These are phyloP conservation scores for Thelaira solivaga DNA, from an alignment of 2,888 invertebrate genomes.

Conservation along the genomic window DNA sequence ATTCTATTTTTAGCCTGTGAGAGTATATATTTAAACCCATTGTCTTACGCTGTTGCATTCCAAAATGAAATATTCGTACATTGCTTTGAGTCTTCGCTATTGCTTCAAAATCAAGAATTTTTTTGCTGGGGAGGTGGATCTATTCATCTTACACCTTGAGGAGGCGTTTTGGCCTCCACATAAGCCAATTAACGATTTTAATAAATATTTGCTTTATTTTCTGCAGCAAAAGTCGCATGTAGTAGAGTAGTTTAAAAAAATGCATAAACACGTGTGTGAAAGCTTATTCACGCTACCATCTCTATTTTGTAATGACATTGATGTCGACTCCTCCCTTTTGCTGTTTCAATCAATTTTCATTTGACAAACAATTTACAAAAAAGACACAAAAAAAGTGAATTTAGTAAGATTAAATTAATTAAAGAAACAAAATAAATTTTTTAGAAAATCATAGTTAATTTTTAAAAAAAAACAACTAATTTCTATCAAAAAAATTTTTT, in stretches of 20 bases:
- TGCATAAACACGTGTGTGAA: background rate
- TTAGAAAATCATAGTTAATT: background rate
- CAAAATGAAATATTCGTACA: too few species aligned
- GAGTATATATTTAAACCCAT: too few species aligned
- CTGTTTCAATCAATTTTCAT: background rate
- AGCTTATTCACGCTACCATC: background rate
- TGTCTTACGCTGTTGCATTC: too few species aligned
- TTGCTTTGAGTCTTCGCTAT: too few species aligned
- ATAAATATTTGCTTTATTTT: too few species aligned
- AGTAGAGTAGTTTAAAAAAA: background rate
- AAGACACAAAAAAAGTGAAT: background rate
- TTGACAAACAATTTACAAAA: constrained; percentile 7
- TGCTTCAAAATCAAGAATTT: too few species aligned
- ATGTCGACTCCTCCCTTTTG: constrained; percentile 3
- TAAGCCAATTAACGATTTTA: too few species aligned
- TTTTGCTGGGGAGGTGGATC: too few species aligned
- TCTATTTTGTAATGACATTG: background rate
- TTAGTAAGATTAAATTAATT: background rate
- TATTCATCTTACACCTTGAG: too few species aligned
- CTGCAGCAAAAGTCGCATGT: too few species aligned
- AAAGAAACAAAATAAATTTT: background rate
- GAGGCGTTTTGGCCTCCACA: too few species aligned
- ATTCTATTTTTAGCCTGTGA: too few species aligned
- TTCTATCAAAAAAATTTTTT: background rate
- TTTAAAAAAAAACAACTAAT: background rate